Conservation (phyloP, 1,140 invertebrate species). For the Temnothorax nylanderi region DNA sequence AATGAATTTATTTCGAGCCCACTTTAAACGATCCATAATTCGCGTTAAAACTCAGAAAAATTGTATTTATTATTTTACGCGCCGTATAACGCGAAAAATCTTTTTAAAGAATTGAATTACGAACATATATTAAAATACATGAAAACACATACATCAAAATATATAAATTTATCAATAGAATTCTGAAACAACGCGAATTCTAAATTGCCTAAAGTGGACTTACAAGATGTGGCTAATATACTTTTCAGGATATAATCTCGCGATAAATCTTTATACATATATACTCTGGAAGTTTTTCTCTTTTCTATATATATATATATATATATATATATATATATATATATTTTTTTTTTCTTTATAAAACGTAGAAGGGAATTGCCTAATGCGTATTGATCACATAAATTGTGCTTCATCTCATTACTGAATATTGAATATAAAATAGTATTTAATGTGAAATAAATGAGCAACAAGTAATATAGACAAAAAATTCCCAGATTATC, state of each 20-base stretch:
- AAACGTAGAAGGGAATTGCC: too few species aligned
- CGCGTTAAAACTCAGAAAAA: not conserved
- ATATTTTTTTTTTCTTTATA: too few species aligned
- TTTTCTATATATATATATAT: not conserved
- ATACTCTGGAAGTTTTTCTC: not conserved
- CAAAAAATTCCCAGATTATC: too few species aligned
- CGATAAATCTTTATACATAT: not conserved
- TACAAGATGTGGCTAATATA: not conserved
- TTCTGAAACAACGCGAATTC: not conserved
- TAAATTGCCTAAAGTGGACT: not conserved
- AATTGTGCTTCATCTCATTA: too few species aligned
- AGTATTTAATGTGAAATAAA: too few species aligned
- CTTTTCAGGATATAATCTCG: not conserved
- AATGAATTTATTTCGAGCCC: constrained; percentile 4
- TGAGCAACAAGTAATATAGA: too few species aligned
- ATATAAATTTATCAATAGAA: not conserved
- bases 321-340: too few species aligned
- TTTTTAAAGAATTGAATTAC: not conserved
- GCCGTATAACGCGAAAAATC: not conserved
- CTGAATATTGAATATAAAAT: too few species aligned
- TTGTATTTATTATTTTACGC: not conserved
- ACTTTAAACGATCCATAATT: constrained; percentile 8
- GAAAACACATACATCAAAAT: not conserved
- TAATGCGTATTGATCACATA: too few species aligned
- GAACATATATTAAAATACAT: not conserved